Evolutionary conservation across 2,888 invertebrate genomes (phyloP), one percentile per base, ranked within the genome.

Genomic region (Polydesmus complanatus): DNA sequence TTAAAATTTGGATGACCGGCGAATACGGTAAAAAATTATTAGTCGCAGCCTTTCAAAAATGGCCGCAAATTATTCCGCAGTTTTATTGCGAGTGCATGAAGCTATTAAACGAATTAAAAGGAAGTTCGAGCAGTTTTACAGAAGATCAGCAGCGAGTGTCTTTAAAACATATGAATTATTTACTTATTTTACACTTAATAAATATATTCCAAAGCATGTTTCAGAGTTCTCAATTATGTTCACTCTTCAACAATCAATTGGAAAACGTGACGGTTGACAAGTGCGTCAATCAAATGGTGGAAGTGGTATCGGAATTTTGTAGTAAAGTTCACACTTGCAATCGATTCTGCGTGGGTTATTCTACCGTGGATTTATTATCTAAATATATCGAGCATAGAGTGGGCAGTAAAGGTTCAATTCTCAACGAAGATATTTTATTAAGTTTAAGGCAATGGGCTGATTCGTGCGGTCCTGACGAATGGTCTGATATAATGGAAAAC

Each of bases 171-270:
- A 37, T 37, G 37, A 37, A 37, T 37, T 37, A 37, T 14, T 37
- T 37, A 37, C 14, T 18, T 18, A 18, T 57, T 5, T 25, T 57
- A 3, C 50, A 57, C 22, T 3, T 23, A 2, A 50, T 57, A 18
- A 23, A 23, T n/a, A 50, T 57, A n/a, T 49, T 57, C 1, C 18
- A 19, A n/a, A 23, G 19, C 5, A 19, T 57, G 3, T 21, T 57
- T 2, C 49, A 27, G 18, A 57, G 51, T 26, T 3, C 25, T 3
- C 3, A 8, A 1, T 48, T 48, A 23, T 22, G 49, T 18, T 3
- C 18, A 26, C 57, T 57, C 18, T 57, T 57, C 25, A 47, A 57
- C n/a, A n/a, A 23, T 3, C 57, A 57, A 19, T 3, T 50, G 19
- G 23, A 22, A 49, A 18, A 8, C 8, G n/a, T 51, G 51, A 49